Base-by-base conservation (phyloP, 2,113 vertebrate genomes). In the Microcebus tavaratra region DNA sequence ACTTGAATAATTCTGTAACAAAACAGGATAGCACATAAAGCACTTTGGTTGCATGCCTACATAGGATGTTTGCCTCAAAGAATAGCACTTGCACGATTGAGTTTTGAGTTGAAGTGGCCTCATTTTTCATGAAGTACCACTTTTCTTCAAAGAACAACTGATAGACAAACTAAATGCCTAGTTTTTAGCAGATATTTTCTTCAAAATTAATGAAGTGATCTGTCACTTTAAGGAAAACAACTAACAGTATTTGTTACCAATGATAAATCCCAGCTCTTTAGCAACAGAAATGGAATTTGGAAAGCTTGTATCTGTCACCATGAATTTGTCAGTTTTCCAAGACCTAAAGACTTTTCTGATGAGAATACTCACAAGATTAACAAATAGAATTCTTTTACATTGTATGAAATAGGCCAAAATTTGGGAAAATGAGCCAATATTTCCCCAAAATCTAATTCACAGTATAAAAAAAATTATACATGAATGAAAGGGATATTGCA, bases 201-300 rank as follows among this genome's bases (percentile, higher is more conserved):
- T 85, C 31, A 88, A 95, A 91, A 88, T 72, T 18, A 80, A 68
- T 88, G 25, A 89, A 72, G 25, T 23, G 18, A 88, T 70, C 48
- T 79, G 42, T 94, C 31, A 42, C 23, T 63, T 75, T 63, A 90
- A 94, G 50, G n/a, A 92, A 94, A 94, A 86, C 31, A 88, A 25
- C 21, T 27, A 34, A 61, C 34, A 55, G 11, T 88, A 73, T 59
- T 57, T 85, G 23, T 39, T 86, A 55, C n/a, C 25, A 63, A 31
- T 79, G 79, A 73, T 65, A 39, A 39, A 94, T 61, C 76, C 55
- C 42, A 94, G 42, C 73, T 86, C 53, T 65, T 45, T 31, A n/a
- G 48, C 18, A 57, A 73, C 39, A 57, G 39, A 59, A 75, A 29
- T 1, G 39, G 59, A 79, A 75, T 59, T 57, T 80, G 15, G 67